Evolutionary conservation across 2,113 vertebrate species (phyloP).

Genomic region (Corythornis cristatus): DNA sequence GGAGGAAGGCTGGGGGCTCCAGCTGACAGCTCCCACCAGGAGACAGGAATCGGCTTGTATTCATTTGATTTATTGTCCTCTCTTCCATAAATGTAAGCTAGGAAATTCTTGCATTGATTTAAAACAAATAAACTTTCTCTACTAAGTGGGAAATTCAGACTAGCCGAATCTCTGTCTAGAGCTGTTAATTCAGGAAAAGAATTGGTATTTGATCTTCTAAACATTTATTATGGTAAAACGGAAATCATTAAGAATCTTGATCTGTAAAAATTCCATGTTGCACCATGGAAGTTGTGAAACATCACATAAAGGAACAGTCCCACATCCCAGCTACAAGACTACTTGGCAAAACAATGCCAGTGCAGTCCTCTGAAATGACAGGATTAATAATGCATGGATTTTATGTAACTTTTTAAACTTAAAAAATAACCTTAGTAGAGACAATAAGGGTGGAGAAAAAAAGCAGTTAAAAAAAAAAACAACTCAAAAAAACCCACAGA

Average conservation of each 20-base stretch:
- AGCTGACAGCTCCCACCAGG: not conserved
- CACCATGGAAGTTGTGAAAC: not conserved
- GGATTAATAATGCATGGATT: not conserved
- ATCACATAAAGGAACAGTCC: not conserved
- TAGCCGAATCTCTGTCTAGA: not conserved
- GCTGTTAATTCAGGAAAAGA: not conserved
- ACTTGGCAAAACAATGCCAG: not conserved
- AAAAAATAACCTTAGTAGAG: not conserved
- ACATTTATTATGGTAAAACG: not conserved
- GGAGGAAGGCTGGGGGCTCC: not conserved
- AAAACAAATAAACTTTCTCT: constrained; percentile 7
- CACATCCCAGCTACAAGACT: not conserved
- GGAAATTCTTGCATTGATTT: not conserved
- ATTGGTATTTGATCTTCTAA: not conserved
- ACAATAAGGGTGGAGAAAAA: not conserved
- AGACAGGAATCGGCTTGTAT: not conserved
- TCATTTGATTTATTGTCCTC: not conserved
- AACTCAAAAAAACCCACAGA: not conserved
- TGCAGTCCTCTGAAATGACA: not conserved
- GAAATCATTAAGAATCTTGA: not conserved
- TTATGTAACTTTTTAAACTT: not conserved
- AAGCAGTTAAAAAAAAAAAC: not conserved
- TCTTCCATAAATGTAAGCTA: not conserved
- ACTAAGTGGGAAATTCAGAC: not conserved
- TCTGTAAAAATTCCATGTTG: not conserved